Evolutionary conservation across 2,113 vertebrate species (phyloP).

Genomic region (Mustela lutreola): DNA sequence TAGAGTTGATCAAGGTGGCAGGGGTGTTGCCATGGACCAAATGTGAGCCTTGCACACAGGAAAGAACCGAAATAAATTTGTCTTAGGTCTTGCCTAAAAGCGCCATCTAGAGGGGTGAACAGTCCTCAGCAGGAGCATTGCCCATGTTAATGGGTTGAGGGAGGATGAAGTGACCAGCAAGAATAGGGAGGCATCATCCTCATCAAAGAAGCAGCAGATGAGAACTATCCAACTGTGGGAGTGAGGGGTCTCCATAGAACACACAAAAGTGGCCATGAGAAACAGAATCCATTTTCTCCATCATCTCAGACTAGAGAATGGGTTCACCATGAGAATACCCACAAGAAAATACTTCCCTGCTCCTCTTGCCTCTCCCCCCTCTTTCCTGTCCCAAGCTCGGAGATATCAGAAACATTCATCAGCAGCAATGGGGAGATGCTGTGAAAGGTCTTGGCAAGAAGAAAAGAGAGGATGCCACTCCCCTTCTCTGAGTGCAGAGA

Average conservation of each 20-base stretch:
- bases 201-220: not conserved
- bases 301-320: not conserved
- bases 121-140: not conserved
- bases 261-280: not conserved
- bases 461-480: not conserved
- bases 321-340: not conserved
- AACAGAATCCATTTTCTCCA: not conserved
- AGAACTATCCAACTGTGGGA: not conserved
- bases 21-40: not conserved
- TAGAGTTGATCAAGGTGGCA: not conserved
- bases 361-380: not conserved
- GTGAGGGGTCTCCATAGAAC: not conserved
- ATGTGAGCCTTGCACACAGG: rapidly evolving
- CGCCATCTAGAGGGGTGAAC: not conserved
- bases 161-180: not conserved
- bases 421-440: not conserved
- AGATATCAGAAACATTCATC: not conserved
- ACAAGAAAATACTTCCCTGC: not conserved
- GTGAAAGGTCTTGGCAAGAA: not conserved
- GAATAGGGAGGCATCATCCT: not conserved
- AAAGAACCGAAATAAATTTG: not conserved
- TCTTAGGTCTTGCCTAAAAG: not conserved
- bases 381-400: not conserved
- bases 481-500: not conserved
- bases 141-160: not conserved